Base-by-base conservation (phyloP, 2,113 vertebrate genomes). In the Artemisiospiza belli region DNA sequence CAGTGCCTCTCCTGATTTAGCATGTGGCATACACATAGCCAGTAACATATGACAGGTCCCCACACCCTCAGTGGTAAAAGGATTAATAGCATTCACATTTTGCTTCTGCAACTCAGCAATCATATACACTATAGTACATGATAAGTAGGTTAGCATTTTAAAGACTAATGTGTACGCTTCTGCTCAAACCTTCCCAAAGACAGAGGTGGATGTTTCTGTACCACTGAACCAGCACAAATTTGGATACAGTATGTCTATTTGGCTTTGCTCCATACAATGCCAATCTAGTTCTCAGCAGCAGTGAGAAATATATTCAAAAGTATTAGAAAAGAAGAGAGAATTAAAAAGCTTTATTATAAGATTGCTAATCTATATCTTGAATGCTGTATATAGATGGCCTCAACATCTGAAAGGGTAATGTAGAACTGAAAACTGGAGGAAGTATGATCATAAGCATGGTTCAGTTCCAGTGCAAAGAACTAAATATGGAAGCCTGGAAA, bases 11-110 rank as follows among this genome's bases (percentile, higher is more conserved):
- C 43, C 46, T 58, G n/a, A 12, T 54, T 44, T 33, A 58, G 15
- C 5, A 15, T 2, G 0, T 2, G 15, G 17, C 15, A 21, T 44
- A 37, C 12, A 19, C 3, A 3, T 28, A 63, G 30, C 10, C 23
- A 33, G 9, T 54, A 54, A 74, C 7, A 11, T 64, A 37, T 0
- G 5, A 6, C 10, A 81, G 17, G 22, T 64, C 16, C 23, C 8
- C 19, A 61, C 5, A 62, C 4, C 12, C 24, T 57, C 41, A 49
- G 4, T 10, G 25, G 14, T 52, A 58, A 90, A 88, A 49, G 24
- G 1, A 73, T 2, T 11, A 68, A 39, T 18, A 22, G 1, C 25
- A 41, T 76, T 64, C 49, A 73, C 8, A 5, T 44, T 83, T 83
- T 91, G 12, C 28, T 69, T 73, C 37, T 70, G 31, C 10, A 66